Percentiles rank a stretch among this genome's conserved stretches.
Evolutionary conservation across 2,888 invertebrate species (phyloP).

Genomic region (Dioctria rufipes): DNA sequence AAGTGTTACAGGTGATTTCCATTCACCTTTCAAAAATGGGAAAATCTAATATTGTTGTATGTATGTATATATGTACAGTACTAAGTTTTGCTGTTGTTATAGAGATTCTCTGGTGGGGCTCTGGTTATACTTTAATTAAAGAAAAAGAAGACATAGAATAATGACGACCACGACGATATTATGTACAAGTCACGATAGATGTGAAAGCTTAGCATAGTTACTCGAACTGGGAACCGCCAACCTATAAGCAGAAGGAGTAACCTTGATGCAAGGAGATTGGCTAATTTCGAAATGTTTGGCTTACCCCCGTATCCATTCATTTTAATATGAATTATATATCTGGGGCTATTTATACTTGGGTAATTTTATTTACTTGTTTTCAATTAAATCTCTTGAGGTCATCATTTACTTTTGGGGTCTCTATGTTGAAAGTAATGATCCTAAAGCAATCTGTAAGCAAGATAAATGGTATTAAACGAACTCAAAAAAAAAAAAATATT

Average conservation of each 20-base stretch:
- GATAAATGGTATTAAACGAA: neutral
- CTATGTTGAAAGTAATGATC: conserved; percentile 6
- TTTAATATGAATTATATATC: neutral
- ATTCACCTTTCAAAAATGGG: conserved; percentile 47
- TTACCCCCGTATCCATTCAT: no score
- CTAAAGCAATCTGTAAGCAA: neutral
- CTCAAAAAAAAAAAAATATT: no score
- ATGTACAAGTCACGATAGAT: conserved; percentile 37
- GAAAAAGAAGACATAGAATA: conserved; percentile 20
- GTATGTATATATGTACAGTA: no score
- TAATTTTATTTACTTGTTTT: neutral
- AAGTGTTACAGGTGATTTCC: conserved; percentile 49
- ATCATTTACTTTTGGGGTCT: neutral
- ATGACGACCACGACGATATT: neutral
- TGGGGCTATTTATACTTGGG: neutral
- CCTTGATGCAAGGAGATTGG: no score
- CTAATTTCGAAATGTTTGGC: no score
- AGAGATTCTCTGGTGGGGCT: neutral
- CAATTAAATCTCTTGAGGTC: neutral
- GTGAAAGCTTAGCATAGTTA: conserved; percentile 26
- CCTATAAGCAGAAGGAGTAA: no score
- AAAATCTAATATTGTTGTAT: conserved; percentile 20
- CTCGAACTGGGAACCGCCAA: neutral
- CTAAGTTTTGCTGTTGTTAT: no score
- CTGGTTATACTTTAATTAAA: neutral